A percentile compares a stretch with the other conserved stretches of the same genome.
These are phyloP conservation scores for Ovis aries DNA, from an alignment of 2,113 vertebrate genomes.

Conservation along the genomic window DNA sequence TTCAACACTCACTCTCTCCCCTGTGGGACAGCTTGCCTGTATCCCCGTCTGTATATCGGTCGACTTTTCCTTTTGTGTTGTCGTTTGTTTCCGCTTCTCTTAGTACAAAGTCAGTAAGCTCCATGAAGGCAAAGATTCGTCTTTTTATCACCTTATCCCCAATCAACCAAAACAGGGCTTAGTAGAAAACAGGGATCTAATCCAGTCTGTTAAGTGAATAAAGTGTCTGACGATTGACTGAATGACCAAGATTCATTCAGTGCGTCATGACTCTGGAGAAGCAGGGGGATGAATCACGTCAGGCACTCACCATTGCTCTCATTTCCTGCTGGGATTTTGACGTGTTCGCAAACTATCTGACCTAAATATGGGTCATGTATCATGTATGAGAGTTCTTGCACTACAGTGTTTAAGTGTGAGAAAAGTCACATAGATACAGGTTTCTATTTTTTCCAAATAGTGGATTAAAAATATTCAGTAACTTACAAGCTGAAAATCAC, in stretches of 20 bases:
- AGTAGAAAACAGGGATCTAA: background rate
- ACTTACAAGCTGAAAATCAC: background rate
- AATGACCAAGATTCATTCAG: background rate
- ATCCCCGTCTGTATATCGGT: background rate
- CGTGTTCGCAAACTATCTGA: background rate
- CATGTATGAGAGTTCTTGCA: background rate
- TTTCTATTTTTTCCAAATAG: background rate
- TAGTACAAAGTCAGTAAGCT: background rate
- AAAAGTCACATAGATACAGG: background rate
- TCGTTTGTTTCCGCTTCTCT: background rate
- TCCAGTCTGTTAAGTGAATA: background rate
- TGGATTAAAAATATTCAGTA: background rate
- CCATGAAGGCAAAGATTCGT: background rate
- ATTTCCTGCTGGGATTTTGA: accelerated
- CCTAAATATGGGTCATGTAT: accelerated
- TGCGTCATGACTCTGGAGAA: accelerated
- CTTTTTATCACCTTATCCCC: background rate
- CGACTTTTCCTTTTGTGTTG: background rate
- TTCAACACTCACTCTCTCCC: background rate
- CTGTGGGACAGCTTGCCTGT: background rate
- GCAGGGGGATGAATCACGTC: accelerated
- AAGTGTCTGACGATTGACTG: background rate
- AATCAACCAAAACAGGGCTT: background rate
- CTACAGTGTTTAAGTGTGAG: background rate
- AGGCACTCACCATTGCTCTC: accelerated